Percentiles rank a stretch among this genome's conserved stretches.
These are phyloP conservation scores for Platynereis dumerilii DNA, from an alignment of 2,888 invertebrate species.

Conservation along the genomic window DNA sequence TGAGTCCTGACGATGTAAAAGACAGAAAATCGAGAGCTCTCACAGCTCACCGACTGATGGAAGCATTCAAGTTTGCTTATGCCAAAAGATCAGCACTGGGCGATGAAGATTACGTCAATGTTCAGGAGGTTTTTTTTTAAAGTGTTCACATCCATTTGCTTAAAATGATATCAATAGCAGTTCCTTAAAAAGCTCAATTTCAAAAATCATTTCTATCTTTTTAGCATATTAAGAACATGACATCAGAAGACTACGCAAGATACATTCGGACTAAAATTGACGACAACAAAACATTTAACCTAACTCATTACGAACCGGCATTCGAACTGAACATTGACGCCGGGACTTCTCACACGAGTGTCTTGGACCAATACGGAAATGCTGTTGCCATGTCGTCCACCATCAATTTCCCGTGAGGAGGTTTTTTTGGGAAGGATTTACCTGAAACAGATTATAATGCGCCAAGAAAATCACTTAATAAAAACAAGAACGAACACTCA, in stretches of 20 bases:
- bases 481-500: too few relatives aligned
- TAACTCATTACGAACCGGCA: slow-evolving; percentile 29
- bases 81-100: slow-evolving; percentile 84
- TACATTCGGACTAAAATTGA: slow-evolving; percentile 31
- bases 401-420: slow-evolving; percentile 59
- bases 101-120: slow-evolving; percentile 77
- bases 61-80: slow-evolving; percentile 90
- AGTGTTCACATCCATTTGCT: too few relatives aligned
- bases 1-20: slow-evolving; percentile 9
- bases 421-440: too few relatives aligned
- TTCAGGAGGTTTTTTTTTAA: too few relatives aligned
- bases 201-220: too few relatives aligned
- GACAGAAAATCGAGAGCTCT: slow-evolving; percentile 23
- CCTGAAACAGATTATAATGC: too few relatives aligned
- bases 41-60: slow-evolving; percentile 84
- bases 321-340: slow-evolving; percentile 24
- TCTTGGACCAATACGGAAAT: slow-evolving; percentile 55
- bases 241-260: slow-evolving; percentile 35
- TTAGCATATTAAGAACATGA: slow-evolving; percentile 40
- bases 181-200: too few relatives aligned
- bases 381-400: slow-evolving; percentile 59
- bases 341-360: slow-evolving; percentile 59
- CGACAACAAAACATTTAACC: slow-evolving; percentile 34
- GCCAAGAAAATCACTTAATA: too few relatives aligned
- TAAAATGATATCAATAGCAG: too few relatives aligned